Conservation (phyloP, 2,888 invertebrate genomes). For the Synergus japonicus region DNA sequence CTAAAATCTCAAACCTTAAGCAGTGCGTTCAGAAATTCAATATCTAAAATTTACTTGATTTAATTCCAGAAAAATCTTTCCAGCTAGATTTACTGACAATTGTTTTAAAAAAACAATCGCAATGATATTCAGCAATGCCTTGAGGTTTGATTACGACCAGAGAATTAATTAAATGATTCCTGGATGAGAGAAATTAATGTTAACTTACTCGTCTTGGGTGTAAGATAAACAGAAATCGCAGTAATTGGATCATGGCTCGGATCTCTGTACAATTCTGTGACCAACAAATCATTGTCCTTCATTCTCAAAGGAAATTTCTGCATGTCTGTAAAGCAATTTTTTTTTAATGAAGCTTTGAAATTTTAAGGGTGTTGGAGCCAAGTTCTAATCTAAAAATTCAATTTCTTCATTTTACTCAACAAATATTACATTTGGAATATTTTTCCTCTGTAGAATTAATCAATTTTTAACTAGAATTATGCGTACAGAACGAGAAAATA, state of each 20-base stretch:
- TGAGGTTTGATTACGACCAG: background rate
- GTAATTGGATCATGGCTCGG: slow-evolving; percentile 97
- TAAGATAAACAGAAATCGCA: slow-evolving; percentile 97
- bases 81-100: too few species aligned
- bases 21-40: background rate
- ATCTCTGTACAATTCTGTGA: slow-evolving; percentile 97
- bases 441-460: too few species aligned
- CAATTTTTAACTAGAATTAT: too few species aligned
- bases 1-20: background rate
- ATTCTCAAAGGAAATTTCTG: slow-evolving; percentile 98
- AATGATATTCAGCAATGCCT: background rate
- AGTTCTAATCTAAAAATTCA: too few species aligned
- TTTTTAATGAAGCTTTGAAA: background rate
- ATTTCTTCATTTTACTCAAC: too few species aligned
- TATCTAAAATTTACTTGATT: background rate
- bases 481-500: too few species aligned
- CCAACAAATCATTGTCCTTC: slow-evolving; percentile 99
- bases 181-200: background rate
- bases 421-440: too few species aligned
- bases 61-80: background rate
- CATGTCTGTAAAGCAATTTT: slow-evolving; percentile 86
- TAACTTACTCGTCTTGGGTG: slow-evolving; percentile 97
- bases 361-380: too few species aligned
- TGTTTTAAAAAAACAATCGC: background rate
- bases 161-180: background rate